A percentile compares a stretch with the other conserved stretches of the same genome.
These are phyloP conservation scores for Congeria kusceri DNA, from an alignment of 2,888 invertebrate genomes.

Conservation along the genomic window DNA sequence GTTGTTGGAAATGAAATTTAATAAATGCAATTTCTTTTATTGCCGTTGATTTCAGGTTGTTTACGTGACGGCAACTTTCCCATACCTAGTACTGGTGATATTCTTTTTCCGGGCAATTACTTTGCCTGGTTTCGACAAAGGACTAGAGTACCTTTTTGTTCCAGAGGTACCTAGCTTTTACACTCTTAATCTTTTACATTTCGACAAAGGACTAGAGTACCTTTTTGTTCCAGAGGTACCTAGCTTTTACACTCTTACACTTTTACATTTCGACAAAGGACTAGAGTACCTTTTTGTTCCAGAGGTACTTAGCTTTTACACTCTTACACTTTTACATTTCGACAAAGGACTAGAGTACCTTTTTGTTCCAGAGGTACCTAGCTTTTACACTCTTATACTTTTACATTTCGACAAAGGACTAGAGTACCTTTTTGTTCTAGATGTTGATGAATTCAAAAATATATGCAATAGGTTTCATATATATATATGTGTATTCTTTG, in stretches of 20 bases:
- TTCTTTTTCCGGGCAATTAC: slow-evolving; percentile 95
- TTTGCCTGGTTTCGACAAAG: slow-evolving; percentile 75
- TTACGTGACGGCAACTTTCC: slow-evolving; percentile 96
- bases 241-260: slow-evolving; percentile 91
- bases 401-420: too few relatives aligned
- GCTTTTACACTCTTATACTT: not conserved
- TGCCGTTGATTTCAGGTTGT: slow-evolving; percentile 68
- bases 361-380: slow-evolving; percentile 76
- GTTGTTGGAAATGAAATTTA: too few relatives aligned
- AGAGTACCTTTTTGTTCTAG: not conserved
- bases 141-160: slow-evolving; percentile 77
- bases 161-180: slow-evolving; percentile 69
- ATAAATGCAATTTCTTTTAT: too few relatives aligned
- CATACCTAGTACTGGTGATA: slow-evolving; percentile 96
- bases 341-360: slow-evolving; percentile 75
- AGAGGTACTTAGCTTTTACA: slow-evolving; percentile 96
- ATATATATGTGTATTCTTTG: too few relatives aligned
- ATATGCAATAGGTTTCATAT: too few relatives aligned
- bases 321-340: slow-evolving; percentile 87
- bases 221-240: slow-evolving; percentile 70
- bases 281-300: slow-evolving; percentile 89
- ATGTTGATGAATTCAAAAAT: too few relatives aligned
- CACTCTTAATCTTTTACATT: slow-evolving; percentile 15
- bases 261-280: slow-evolving; percentile 76
- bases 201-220: slow-evolving; percentile 74